Evolutionary conservation across 2,113 vertebrate species (phyloP).

Genomic region (Notiomystis cincta): DNA sequence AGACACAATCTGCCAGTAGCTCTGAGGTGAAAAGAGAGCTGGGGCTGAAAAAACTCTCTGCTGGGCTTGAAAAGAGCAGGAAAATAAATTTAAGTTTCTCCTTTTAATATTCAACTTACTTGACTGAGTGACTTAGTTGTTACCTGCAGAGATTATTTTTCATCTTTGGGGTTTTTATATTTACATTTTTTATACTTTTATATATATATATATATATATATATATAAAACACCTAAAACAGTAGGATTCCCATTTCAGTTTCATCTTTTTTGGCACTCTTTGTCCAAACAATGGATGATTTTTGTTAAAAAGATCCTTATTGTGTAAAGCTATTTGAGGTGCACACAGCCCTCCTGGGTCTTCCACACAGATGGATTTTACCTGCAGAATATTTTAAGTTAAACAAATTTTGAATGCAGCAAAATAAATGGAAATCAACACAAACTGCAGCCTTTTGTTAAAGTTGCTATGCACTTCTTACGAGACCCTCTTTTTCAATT

Average conservation of each 20-base stretch:
- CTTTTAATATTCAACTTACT: not conserved
- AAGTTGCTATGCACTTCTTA: not conserved
- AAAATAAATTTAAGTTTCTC: not conserved
- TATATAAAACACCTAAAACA: not conserved
- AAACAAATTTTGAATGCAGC: not conserved
- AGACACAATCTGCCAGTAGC: not conserved
- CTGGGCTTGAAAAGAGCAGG: not conserved
- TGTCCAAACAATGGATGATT: not conserved
- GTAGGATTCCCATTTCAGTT: not conserved
- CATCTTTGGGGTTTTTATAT: not conserved
- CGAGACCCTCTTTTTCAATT: not conserved
- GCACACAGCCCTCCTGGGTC: not conserved
- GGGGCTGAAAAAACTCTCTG: not conserved
- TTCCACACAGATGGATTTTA: not conserved
- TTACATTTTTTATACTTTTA: not conserved
- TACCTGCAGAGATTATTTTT: not conserved
- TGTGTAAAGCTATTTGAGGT: not conserved
- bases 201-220: not conserved
- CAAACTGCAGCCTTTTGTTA: not conserved
- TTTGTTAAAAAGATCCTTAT: not conserved
- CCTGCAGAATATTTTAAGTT: not conserved
- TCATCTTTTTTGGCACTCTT: not conserved
- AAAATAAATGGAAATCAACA: not conserved
- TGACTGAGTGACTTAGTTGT: not conserved
- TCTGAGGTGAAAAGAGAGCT: not conserved